Evolutionary conservation across 2,888 invertebrate species (phyloP).

Genomic region (Agrotis ipsilon): DNA sequence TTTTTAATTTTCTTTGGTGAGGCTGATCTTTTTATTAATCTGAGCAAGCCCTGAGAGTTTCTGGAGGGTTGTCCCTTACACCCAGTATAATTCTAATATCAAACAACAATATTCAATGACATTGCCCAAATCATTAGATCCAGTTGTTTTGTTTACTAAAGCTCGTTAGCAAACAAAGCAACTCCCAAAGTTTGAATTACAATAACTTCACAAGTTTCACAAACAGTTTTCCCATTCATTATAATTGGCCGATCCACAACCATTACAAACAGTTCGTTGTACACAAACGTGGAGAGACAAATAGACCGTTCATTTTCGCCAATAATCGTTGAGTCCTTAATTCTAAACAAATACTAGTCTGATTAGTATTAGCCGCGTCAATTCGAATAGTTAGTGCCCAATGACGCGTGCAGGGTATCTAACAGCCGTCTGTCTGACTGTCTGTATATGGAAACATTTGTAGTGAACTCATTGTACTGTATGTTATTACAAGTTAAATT

Average conservation of each 20-base stretch:
- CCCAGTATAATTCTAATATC: too few species aligned
- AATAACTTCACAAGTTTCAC: not conserved
- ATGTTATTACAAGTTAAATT: not conserved
- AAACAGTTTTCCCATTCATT: constrained; percentile 13
- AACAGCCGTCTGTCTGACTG: constrained; percentile 4
- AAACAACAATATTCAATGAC: not conserved
- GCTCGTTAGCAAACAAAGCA: not conserved
- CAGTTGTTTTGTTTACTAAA: constrained; percentile 9
- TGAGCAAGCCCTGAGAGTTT: too few species aligned
- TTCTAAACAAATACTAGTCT: constrained; percentile 49
- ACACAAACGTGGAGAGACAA: constrained; percentile 8
- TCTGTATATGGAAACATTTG: not conserved
- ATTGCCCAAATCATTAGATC: not conserved
- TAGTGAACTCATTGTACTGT: too few species aligned
- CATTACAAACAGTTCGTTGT: not conserved
- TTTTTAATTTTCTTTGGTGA: too few species aligned
- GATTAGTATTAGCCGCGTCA: constrained; percentile 49
- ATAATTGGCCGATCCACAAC: constrained; percentile 7
- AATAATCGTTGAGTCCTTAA: constrained; percentile 36
- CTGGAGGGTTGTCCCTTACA: too few species aligned
- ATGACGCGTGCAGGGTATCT: constrained; percentile 42
- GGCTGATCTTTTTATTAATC: too few species aligned
- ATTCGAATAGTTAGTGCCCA: constrained; percentile 57
- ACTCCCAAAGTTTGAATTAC: not conserved
- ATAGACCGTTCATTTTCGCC: constrained; percentile 18